Evolutionary conservation across 2,888 invertebrate species (phyloP), one percentile per base, ranked within the genome.

Genomic region (Helleia helle): DNA sequence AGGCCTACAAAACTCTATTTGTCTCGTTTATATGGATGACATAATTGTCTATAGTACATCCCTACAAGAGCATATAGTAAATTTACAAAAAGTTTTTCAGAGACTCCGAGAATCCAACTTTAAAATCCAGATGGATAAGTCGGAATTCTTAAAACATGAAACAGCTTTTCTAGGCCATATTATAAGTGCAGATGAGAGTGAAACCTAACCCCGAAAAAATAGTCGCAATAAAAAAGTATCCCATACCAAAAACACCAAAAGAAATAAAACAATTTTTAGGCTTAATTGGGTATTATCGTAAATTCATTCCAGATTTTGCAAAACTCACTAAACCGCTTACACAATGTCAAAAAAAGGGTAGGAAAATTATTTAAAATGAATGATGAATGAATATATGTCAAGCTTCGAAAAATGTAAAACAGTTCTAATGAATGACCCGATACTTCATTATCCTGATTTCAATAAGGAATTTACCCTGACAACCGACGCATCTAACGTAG

Each of bases 21-120:
- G 57, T 22, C 22, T 57, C 2, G 55, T 57, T 0, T 64, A 63
- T 29, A 15, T 63, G 0, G 63, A 65, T 36, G 64, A 65, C 26
- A 58, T 64, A 1, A 43, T 65, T 6, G 51, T 62, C 1, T 57
- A 50, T 24, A 50, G 48, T 7, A 51, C 51, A 1, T 51, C 54
- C 0, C 41, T 59, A 0, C 51, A 58, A 26, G 55, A 56, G 38
- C 56, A 58, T 25, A 47, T 55, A 2, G 14, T 44, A 2, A 55
- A 55, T 25, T 13, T 58, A 0, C 40, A 47, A 18, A 50, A 49
- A 9, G 53, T 59, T 0, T 58, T 59, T 14, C 2, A 46, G 7
- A 41, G 47, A 42, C 31, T 55, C 1, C 13, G 52, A 1, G 49
- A 54, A 4, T 48, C 48, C 0, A 57, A 55, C 28, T 53, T 58